A percentile compares a stretch with the other conserved stretches of the same genome.
Conservation (phyloP, 1,140 invertebrate genomes). For the Pogonognathellus flavescens region DNA sequence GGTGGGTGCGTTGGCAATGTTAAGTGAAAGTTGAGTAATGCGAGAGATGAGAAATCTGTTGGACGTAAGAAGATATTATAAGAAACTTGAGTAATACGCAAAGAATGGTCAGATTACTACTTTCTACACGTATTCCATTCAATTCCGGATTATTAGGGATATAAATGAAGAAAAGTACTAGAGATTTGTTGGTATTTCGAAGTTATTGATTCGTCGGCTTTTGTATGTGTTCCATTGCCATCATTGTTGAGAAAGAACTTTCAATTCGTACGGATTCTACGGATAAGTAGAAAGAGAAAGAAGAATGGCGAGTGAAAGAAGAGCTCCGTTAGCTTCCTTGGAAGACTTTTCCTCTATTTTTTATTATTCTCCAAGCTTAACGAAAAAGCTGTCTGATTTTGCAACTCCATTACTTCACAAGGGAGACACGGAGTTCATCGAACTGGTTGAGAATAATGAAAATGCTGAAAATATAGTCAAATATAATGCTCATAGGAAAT, state of each 20-base stretch:
- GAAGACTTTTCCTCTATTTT: slow-evolving; percentile 67
- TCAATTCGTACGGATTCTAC: not conserved
- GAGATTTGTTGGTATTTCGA: not conserved
- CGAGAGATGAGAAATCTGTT: no score
- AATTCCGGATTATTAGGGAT: not conserved
- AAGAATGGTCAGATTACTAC: not conserved
- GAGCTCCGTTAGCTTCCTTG: slow-evolving; percentile 65
- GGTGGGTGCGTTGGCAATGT: no score
- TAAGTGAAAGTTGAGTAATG: no score
- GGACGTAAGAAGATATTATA: no score
- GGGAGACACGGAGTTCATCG: slow-evolving; percentile 56
- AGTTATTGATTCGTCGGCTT: not conserved
- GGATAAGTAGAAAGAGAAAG: slow-evolving; percentile 10
- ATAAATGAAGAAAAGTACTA: not conserved
- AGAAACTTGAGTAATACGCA: no score
- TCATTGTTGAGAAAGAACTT: not conserved
- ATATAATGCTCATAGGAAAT: slow-evolving; percentile 64
- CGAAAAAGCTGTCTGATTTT: slow-evolving; percentile 62
- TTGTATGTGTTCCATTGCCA: not conserved
- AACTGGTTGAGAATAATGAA: slow-evolving; percentile 63
- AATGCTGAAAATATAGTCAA: slow-evolving; percentile 65
- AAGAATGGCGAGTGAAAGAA: slow-evolving; percentile 36
- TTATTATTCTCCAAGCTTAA: slow-evolving; percentile 62
- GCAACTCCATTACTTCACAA: slow-evolving; percentile 60
- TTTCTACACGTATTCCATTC: not conserved